Evolutionary conservation across 1,140 invertebrate genomes (phyloP).

Genomic region (Halyomorpha halys): DNA sequence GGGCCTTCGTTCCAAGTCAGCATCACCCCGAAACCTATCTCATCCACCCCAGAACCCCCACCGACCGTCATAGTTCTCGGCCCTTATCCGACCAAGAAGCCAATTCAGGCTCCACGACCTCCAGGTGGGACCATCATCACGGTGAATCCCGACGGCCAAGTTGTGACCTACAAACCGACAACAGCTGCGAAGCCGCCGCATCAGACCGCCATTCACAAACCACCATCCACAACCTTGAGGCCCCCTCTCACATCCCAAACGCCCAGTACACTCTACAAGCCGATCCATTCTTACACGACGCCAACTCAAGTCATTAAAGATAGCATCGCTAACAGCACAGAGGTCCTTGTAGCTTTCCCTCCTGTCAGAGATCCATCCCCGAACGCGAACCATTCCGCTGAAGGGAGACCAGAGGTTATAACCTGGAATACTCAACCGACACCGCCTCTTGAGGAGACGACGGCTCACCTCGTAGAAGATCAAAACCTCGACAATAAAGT

Average conservation of each 20-base stretch:
- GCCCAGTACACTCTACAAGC: neutral
- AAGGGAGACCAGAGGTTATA: conserved; percentile 32
- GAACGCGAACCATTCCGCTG: conserved; percentile 47
- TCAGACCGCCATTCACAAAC: conserved; percentile 28
- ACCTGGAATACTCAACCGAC: conserved; percentile 15
- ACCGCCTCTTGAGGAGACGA: conserved; percentile 36
- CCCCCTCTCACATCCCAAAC: neutral
- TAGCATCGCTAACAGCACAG: conserved; percentile 41
- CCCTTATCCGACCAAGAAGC: conserved; percentile 36
- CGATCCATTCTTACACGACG: neutral
- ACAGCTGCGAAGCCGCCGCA: neutral
- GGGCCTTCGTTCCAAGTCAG: conserved; percentile 33
- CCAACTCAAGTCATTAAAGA: conserved; percentile 35
- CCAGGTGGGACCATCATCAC: conserved; percentile 25
- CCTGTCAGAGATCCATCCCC: conserved; percentile 71
- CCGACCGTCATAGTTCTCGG: conserved; percentile 62
- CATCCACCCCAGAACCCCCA: conserved; percentile 42
- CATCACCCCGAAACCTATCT: conserved; percentile 29
- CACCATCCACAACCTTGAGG: neutral
- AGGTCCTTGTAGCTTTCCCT: conserved; percentile 67
- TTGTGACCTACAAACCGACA: conserved; percentile 24
- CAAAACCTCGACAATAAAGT: conserved; percentile 64
- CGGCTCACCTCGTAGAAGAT: conserved; percentile 61
- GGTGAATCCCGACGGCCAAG: conserved; percentile 23
- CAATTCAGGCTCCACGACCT: conserved; percentile 30